A percentile compares a stretch with the other conserved stretches of the same genome.
phyloP scores from a whole-genome alignment of 2,113 vertebrate genomes.

The Felis chaus region DNA sequence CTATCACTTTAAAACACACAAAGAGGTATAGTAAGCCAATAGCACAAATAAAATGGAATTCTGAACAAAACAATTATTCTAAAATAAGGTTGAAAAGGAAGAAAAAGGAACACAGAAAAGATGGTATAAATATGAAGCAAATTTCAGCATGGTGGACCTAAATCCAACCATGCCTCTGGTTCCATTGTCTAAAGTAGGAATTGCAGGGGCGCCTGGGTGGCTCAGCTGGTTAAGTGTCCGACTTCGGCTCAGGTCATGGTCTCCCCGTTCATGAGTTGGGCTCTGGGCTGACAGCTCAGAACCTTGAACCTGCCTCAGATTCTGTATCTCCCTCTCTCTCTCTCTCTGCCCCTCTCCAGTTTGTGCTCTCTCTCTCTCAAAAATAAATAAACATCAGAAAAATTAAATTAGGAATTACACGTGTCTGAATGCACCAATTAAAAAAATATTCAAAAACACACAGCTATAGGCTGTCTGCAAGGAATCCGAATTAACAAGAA shows the following conservation, averaged over 20 bases:
- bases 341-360: no score
- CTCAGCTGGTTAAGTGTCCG: rapidly evolving
- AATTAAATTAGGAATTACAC: not conserved
- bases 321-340: no score
- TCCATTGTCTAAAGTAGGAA: not conserved
- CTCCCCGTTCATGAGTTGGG: no score
- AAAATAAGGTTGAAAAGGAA: not conserved
- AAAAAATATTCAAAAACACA: not conserved
- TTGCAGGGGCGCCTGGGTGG: no score
- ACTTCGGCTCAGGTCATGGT: no score
- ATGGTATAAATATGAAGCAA: not conserved
- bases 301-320: no score
- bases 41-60: not conserved
- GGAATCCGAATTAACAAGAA: not conserved
- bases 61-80: not conserved
- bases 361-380: no score
- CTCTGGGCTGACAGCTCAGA: no score
- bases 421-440: not conserved
- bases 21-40: not conserved
- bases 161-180: not conserved
- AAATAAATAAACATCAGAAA: no score
- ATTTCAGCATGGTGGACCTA: not conserved
- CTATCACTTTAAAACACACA: not conserved
- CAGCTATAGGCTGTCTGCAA: not conserved
- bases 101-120: not conserved